These are phyloP conservation scores for Drosophila koepferae DNA, from an alignment of 2,888 invertebrate genomes.

Conservation along the genomic window DNA sequence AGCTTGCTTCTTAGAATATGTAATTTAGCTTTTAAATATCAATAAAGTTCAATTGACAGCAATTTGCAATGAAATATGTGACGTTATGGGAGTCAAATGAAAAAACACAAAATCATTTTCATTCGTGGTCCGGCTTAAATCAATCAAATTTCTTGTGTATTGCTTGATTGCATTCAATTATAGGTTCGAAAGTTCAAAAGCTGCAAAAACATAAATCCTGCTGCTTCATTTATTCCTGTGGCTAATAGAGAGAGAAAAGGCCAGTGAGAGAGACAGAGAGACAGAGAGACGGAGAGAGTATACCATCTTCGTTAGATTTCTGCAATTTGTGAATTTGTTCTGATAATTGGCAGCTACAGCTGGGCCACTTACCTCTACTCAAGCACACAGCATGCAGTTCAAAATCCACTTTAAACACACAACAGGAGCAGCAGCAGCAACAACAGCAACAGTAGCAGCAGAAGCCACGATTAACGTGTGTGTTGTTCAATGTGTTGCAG, in stretches of 20 bases:
- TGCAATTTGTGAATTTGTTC: slow-evolving; percentile 41
- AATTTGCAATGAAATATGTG: not conserved
- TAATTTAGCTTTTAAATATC: not conserved
- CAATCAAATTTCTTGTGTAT: not conserved
- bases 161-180: not conserved
- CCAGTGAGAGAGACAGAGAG: not conserved
- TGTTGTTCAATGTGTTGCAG: slow-evolving; percentile 35
- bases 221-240: not conserved
- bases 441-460: slow-evolving; percentile 14
- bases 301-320: slow-evolving; percentile 2
- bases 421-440: slow-evolving; percentile 19
- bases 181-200: slow-evolving; percentile 2
- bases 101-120: not conserved
- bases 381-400: slow-evolving; percentile 48
- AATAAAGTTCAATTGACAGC: not conserved
- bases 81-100: not conserved
- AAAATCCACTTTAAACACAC: slow-evolving; percentile 63
- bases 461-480: slow-evolving; percentile 62
- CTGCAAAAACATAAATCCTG: not conserved
- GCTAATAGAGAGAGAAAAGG: not conserved
- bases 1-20: not conserved
- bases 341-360: slow-evolving; percentile 73
- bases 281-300: not conserved
- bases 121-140: too few species aligned
- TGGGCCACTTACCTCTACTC: slow-evolving; percentile 59